Evolutionary conservation across 2,113 vertebrate species (phyloP).

Genomic region (Egretta garzetta): DNA sequence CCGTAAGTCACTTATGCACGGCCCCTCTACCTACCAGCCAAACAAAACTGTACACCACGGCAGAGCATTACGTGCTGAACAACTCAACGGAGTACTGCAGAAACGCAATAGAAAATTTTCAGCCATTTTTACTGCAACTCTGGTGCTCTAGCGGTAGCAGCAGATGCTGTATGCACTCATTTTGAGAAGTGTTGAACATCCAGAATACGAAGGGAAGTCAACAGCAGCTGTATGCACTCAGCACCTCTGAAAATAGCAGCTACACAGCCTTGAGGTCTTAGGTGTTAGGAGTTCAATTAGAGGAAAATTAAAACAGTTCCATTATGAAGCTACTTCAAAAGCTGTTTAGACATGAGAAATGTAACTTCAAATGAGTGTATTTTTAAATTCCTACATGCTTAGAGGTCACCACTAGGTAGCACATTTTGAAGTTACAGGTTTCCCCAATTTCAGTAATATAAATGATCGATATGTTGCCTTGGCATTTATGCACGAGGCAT

Average conservation of each 20-base stretch:
- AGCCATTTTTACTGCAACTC: neutral
- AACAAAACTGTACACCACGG: neutral
- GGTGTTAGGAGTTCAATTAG: neutral
- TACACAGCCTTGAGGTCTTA: neutral
- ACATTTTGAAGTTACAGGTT: neutral
- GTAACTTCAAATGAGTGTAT: neutral
- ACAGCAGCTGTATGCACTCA: constrained; percentile 7
- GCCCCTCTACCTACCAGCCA: neutral
- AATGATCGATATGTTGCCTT: neutral
- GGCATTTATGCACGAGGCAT: neutral
- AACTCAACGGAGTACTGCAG: neutral
- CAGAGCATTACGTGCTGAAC: neutral
- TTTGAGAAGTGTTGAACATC: neutral
- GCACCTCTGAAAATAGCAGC: constrained; percentile 15
- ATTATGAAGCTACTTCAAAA: neutral
- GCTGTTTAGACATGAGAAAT: neutral
- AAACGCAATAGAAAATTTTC: neutral
- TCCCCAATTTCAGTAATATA: neutral
- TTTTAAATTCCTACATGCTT: neutral
- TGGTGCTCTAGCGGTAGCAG: neutral
- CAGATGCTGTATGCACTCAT: neutral
- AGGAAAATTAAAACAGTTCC: neutral
- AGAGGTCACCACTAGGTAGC: neutral
- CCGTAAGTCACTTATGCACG: neutral
- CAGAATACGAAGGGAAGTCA: neutral